A percentile compares a stretch with the other conserved stretches of the same genome.
Evolutionary conservation across 1,140 invertebrate species (phyloP).

Genomic region (Pseudomyrmex concolor): DNA sequence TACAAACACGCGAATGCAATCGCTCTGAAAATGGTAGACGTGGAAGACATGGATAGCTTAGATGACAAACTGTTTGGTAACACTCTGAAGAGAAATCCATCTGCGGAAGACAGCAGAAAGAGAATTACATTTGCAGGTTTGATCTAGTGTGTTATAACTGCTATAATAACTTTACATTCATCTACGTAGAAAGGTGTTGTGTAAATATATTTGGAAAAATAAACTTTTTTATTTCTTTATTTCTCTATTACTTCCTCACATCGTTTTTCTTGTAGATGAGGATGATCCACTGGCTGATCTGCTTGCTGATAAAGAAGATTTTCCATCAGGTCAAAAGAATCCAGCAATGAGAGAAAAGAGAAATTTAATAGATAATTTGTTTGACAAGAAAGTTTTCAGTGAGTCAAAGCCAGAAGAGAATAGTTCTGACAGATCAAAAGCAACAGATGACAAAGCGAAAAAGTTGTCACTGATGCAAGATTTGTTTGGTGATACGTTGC

Average conservation of each 20-base stretch:
- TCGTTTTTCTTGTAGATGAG: constrained; percentile 68
- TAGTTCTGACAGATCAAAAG: constrained; percentile 50
- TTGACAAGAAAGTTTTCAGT: constrained; percentile 67
- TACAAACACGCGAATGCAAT: not conserved
- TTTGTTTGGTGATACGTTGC: constrained; percentile 73
- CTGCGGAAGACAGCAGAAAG: constrained; percentile 57
- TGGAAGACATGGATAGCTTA: constrained; percentile 54
- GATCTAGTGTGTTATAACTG: not conserved
- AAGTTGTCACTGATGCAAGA: constrained; percentile 76
- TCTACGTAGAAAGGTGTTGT: not conserved
- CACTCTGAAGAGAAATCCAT: constrained; percentile 36
- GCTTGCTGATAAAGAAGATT: constrained; percentile 71
- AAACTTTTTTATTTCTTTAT: constrained; percentile 9
- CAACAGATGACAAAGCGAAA: constrained; percentile 60
- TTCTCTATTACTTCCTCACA: not conserved
- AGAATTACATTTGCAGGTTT: constrained; percentile 73
- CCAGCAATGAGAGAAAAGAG: constrained; percentile 56
- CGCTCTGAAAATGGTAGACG: not conserved
- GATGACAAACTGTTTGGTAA: constrained; percentile 40
- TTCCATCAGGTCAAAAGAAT: constrained; percentile 55
- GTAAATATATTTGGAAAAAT: constrained; percentile 1
- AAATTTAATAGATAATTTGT: constrained; percentile 72
- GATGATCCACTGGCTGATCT: constrained; percentile 74
- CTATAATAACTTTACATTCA: not conserved
- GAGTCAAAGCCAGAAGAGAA: constrained; percentile 26